Base-by-base conservation (phyloP, 2,797 vertebrate species). In the Phrynocephalus guinanensis region DNA sequence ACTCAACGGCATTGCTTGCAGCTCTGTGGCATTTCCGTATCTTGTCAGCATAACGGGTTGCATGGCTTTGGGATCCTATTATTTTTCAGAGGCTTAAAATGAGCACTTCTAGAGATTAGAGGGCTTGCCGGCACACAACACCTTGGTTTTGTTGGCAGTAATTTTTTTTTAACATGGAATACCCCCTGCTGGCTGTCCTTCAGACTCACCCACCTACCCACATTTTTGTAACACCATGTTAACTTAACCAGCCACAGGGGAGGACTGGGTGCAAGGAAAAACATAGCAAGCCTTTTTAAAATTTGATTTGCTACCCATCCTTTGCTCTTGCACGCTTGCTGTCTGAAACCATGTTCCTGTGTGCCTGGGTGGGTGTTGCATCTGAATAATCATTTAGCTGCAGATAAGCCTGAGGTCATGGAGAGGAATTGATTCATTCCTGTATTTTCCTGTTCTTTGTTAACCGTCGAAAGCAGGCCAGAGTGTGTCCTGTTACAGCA, bases 181-280 rank as follows among this genome's bases (percentile, higher is more conserved):
- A 48, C 13, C 16, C 1, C 5, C 4, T 83, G 52, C 16, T n/a
- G 5, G 0, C 8, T 8, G 1, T 16, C 52, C 9, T 72, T 0
- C 0, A 10, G 15, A n/a, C 24, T 3, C 48, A 10, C 28, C 28
- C 15, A 13, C 20, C 2, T 8, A 11, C 6, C 33, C 33, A 26
- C 5, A 7, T 24, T 75, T 30, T 24, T 44, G 80, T 16, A 33
- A 33, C 8, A 3, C 20, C 38, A 56, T 18, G 68, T 30, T 9
- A 5, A 5, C 18, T 0, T 70, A 28, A 56, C 70, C 79, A 70
- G 67, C 30, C 63, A n/a, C 50, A 1, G n/a, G 56, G 73, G 66
- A 13, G n/a, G 7, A 33, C 30, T 68, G 79, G 22, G 0, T 1
- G 28, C 0, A 20, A 48, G 38, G 22, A 76, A 7, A 81, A 9